A percentile compares a stretch with the other conserved stretches of the same genome.
phyloP scores from a whole-genome alignment of 2,113 vertebrate species.

The Bungarus multicinctus region DNA sequence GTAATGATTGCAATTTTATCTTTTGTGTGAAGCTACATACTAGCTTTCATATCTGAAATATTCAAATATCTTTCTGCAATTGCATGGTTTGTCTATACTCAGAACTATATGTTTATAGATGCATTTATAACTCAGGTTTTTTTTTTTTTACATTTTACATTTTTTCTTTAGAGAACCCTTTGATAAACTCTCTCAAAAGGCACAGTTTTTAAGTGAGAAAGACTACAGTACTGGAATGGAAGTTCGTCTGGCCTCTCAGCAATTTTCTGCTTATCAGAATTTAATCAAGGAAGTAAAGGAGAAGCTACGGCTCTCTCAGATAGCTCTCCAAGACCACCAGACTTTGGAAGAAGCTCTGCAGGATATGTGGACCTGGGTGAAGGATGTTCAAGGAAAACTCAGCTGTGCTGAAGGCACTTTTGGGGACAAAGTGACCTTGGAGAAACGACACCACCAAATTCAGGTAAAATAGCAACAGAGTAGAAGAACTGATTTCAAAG shows the following conservation, averaged over 20 bases:
- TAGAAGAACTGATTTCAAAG: neutral
- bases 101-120: neutral
- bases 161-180: conserved; percentile 79
- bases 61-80: neutral
- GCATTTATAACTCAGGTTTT: neutral
- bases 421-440: conserved; percentile 82
- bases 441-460: conserved; percentile 80
- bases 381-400: conserved; percentile 81
- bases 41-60: neutral
- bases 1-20: neutral
- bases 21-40: neutral
- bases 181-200: conserved; percentile 83
- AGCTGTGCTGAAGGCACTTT: conserved; percentile 79
- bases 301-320: conserved; percentile 78
- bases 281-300: conserved; percentile 81
- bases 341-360: conserved; percentile 85
- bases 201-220: conserved; percentile 81
- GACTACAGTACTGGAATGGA: conserved; percentile 79
- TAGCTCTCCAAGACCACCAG: conserved; percentile 88
- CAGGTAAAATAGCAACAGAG: conserved; percentile 75
- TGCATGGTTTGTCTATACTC: neutral
- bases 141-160: conserved; percentile 21
- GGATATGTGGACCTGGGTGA: conserved; percentile 85
- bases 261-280: conserved; percentile 82
- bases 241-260: conserved; percentile 74